A percentile compares a stretch with the other conserved stretches of the same genome.
phyloP scores from a whole-genome alignment of 2,113 vertebrate species.

The Nicator chloris region DNA sequence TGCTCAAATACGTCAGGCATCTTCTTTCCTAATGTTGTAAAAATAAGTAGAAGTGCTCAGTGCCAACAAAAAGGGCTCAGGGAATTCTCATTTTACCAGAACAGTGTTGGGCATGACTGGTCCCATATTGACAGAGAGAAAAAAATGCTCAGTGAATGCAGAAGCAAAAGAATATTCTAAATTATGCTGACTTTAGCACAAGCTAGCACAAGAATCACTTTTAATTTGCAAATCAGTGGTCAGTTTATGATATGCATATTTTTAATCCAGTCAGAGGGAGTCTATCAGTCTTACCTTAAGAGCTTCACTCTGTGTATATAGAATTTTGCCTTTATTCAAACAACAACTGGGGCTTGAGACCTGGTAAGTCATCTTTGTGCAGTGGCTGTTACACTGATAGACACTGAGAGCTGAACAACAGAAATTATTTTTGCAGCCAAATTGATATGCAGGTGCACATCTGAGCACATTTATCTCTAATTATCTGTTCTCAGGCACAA shows the following conservation, averaged over 20 bases:
- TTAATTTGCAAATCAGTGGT: not conserved
- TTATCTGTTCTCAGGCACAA: conserved; percentile 10
- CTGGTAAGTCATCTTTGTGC: not conserved
- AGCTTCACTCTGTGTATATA: not conserved
- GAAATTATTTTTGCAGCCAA: conserved; percentile 12
- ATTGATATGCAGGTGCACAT: conserved; percentile 18
- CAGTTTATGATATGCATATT: not conserved
- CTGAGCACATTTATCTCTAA: conserved; percentile 23
- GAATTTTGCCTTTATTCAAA: not conserved
- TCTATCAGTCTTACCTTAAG: not conserved
- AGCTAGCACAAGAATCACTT: not conserved
- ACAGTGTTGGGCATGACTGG: not conserved
- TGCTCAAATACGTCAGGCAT: not conserved
- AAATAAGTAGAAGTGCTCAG: not conserved
- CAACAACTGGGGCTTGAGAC: not conserved
- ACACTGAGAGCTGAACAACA: not conserved
- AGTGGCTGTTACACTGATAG: not conserved
- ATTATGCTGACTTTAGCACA: not conserved
- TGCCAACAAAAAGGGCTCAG: not conserved
- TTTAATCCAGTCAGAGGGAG: not conserved
- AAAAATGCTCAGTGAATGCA: not conserved
- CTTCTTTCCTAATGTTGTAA: not conserved
- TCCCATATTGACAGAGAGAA: not conserved
- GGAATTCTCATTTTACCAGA: not conserved
- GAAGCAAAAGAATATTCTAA: not conserved